These are phyloP conservation scores for Cinara cedri DNA, from an alignment of 2,888 invertebrate species.

Conservation along the genomic window DNA sequence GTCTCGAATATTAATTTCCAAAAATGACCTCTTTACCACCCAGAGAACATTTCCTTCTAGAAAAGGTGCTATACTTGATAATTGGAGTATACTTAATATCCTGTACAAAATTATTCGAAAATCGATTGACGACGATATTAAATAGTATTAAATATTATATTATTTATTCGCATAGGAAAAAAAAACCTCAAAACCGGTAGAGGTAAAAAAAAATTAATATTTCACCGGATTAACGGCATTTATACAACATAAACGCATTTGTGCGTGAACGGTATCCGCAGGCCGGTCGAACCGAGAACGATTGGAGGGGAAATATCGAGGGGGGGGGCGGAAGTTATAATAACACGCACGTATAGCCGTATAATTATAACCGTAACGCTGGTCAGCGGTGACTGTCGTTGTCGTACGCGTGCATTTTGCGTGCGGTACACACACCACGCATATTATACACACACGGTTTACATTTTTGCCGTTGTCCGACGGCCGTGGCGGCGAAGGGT, in stretches of 20 bases:
- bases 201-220: neutral
- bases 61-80: too few species aligned
- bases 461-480: neutral
- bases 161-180: too few species aligned
- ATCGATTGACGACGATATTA: too few species aligned
- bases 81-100: too few species aligned
- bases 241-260: neutral
- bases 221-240: neutral
- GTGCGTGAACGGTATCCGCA: neutral
- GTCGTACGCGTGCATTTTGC: neutral
- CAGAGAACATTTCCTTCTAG: too few species aligned
- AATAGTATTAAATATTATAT: too few species aligned
- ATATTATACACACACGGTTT: too few species aligned
- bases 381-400: neutral
- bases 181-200: neutral
- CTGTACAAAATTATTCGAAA: too few species aligned
- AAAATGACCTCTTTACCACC: too few species aligned
- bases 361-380: constrained; percentile 2
- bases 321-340: neutral
- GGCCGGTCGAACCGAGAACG: too few species aligned
- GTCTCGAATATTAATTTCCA: too few species aligned
- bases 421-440: neutral
- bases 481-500: neutral
- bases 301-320: neutral
- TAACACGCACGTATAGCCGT: neutral